Evolutionary conservation across 2,113 vertebrate genomes (phyloP), one percentile per base, ranked within the genome.

Genomic region (Chinchilla lanigera): DNA sequence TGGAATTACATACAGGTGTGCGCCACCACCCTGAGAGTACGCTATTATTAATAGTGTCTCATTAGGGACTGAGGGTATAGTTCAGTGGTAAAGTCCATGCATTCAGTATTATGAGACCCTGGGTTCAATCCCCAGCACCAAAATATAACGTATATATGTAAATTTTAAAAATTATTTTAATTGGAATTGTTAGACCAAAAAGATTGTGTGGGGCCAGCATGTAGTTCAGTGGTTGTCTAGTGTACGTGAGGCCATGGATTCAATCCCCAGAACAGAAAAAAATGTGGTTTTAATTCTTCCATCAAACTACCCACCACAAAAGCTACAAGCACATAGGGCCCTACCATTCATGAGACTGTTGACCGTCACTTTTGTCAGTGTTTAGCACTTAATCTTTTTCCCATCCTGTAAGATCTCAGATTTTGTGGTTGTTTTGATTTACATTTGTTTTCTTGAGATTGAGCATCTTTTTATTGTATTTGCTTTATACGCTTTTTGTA

Each of bases 371-470:
- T 90, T 83, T 52, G 11, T 44, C 73, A 83, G 60, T 11, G 5
- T 24, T 33, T 50, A 81, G 30, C 85, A 50, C 33, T 89, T 82
- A 88, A 65, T 93, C 77, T 83, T 61, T 94, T 84, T 47, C 33
- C 33, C 67, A 52, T 47, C 93, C 71, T 89, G 2, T 75, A 75
- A 95, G 60, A 92, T 92, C 80, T 58, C 54, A 96, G 26, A 82
- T 75, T 41, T 81, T 58, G 63, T 50, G 33, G 56, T 22, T 80
- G 33, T 75, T 94, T 78, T 85, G 30, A 67, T 50, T 91, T 91
- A 58, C 28, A 84, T 84, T 93, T 93, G 52, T 75, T 89, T 83
- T 93, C 65, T 67, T 89, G 58, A 93, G 6, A 10, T n/a, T 95
- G 80, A 93, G 19, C 35, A 71, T 80, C n/a, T 90, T 92, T 82